phyloP scores from a whole-genome alignment of 1,140 invertebrate genomes.

The Melipona quadrifasciata region DNA sequence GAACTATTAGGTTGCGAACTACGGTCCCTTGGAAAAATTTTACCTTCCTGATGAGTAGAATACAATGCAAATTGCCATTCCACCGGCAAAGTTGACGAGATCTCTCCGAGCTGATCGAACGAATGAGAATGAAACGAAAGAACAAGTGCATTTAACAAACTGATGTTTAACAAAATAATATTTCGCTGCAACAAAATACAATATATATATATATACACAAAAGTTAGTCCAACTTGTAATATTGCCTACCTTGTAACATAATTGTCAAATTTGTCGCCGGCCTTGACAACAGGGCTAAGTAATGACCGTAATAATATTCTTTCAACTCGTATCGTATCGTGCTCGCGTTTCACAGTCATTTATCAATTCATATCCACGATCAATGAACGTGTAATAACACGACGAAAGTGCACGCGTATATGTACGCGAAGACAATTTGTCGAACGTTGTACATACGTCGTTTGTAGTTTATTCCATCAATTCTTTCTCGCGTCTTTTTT shows the following conservation, averaged over 20 bases:
- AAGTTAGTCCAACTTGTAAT: too few species aligned
- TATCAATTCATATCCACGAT: slow-evolving; percentile 33
- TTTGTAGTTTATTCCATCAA: too few species aligned
- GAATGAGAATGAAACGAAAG: too few species aligned
- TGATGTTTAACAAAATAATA: too few species aligned
- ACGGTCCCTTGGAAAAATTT: too few species aligned
- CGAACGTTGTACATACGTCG: too few species aligned
- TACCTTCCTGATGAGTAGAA: too few species aligned
- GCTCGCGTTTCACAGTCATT: slow-evolving; percentile 16
- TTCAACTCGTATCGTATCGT: slow-evolving; percentile 1
- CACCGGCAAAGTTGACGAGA: not conserved
- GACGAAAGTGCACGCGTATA: not conserved
- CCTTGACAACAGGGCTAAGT: not conserved
- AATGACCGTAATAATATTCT: slow-evolving; percentile 22
- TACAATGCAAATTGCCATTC: not conserved
- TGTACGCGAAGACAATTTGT: too few species aligned
- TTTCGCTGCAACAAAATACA: not conserved
- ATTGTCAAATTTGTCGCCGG: not conserved
- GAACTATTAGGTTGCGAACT: too few species aligned
- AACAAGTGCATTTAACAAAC: too few species aligned
- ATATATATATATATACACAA: too few species aligned
- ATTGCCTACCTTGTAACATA: not conserved
- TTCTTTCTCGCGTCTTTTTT: too few species aligned
- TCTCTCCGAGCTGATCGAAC: not conserved
- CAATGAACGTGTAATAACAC: not conserved